Evolutionary conservation across 2,113 vertebrate genomes (phyloP).

Genomic region (Dipodomys spectabilis): DNA sequence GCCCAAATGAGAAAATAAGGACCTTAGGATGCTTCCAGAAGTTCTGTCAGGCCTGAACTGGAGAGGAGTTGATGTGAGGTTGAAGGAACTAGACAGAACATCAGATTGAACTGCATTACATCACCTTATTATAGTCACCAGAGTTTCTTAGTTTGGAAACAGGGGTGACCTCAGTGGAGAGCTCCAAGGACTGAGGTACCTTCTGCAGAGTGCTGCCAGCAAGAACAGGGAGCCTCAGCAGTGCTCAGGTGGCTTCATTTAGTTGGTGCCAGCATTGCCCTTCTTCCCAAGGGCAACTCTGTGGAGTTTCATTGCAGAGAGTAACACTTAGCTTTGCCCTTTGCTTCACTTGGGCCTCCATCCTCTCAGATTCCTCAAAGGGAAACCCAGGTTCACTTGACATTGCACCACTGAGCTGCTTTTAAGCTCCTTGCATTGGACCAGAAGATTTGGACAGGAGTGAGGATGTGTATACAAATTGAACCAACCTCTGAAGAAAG

Average conservation of each 20-base stretch:
- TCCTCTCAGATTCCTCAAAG: slow-evolving; percentile 39
- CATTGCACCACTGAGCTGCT: not conserved
- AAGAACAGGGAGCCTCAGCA: not conserved
- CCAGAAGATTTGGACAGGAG: slow-evolving; percentile 13
- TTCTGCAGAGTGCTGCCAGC: not conserved
- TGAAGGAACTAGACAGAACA: slow-evolving; percentile 10
- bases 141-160: slow-evolving; percentile 35
- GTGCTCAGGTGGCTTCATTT: not conserved
- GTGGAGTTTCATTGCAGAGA: not conserved
- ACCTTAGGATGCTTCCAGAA: not conserved
- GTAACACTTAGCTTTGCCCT: not conserved
- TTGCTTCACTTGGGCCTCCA: not conserved
- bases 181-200: not conserved
- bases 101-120: not conserved
- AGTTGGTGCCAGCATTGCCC: not conserved
- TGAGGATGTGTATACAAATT: not conserved
- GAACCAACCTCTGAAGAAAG: slow-evolving; percentile 47
- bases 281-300: not conserved
- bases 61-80: slow-evolving; percentile 7
- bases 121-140: not conserved
- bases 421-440: not conserved
- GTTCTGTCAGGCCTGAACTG: not conserved
- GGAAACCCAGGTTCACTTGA: not conserved
- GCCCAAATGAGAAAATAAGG: not conserved
- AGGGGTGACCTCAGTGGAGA: slow-evolving; percentile 15